Conservation (phyloP, 2,797 vertebrate genomes). For the Cetoscarus ocellatus region DNA sequence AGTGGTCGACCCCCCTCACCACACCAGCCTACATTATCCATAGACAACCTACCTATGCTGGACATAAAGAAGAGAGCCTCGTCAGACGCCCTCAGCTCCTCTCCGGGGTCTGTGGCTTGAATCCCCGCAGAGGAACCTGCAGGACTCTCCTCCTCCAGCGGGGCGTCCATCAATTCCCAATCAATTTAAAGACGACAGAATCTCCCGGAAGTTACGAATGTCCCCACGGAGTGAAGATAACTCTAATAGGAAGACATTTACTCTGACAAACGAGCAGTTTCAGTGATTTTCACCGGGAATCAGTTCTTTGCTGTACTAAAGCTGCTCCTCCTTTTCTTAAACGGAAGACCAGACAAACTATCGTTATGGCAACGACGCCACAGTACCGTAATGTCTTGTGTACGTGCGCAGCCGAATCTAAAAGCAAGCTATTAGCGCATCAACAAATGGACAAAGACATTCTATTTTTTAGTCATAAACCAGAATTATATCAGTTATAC, state of each 20-base stretch:
- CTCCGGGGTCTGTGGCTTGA: conserved; percentile 6
- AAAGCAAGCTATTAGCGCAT: neutral
- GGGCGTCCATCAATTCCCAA: conserved; percentile 20
- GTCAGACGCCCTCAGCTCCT: conserved; percentile 56
- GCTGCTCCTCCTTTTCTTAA: neutral
- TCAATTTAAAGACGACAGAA: neutral
- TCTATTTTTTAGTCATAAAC: no score
- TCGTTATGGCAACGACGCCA: conserved; percentile 62
- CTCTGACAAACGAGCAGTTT: neutral
- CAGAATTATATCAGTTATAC: no score
- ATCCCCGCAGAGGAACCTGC: neutral
- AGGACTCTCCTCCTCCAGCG: conserved; percentile 9
- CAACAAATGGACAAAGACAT: no score
- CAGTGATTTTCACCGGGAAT: neutral
- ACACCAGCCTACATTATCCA: neutral
- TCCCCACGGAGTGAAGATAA: neutral
- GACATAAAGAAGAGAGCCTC: conserved; percentile 76
- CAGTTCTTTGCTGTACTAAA: neutral
- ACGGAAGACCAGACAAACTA: neutral
- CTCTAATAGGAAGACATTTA: neutral
- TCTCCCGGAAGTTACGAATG: neutral
- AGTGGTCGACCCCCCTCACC: neutral
- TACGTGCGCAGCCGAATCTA: neutral
- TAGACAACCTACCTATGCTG: conserved; percentile 71
- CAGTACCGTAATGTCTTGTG: conserved; percentile 29